phyloP scores from a whole-genome alignment of 2,797 vertebrate genomes.

The Centroberyx gerrardi region DNA sequence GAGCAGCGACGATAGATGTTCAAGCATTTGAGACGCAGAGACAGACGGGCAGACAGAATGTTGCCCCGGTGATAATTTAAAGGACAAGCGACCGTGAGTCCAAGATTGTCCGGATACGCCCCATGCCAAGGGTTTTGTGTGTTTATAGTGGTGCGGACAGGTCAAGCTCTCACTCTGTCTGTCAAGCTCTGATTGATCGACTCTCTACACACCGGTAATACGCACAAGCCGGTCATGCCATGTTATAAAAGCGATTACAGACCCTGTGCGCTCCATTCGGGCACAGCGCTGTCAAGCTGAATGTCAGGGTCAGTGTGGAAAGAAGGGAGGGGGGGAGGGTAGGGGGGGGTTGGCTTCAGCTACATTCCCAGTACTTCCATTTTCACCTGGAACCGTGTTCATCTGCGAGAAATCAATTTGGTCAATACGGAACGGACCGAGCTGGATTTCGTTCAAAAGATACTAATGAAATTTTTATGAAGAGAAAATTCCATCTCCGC shows the following conservation, averaged over 20 bases:
- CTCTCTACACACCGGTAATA: conserved; percentile 49
- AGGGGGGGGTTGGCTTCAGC: conserved; percentile 24
- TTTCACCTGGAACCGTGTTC: conserved; percentile 63
- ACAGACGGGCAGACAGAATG: conserved; percentile 27
- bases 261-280: conserved; percentile 37
- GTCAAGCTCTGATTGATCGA: conserved; percentile 53
- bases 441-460: conserved; percentile 68
- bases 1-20: conserved; percentile 23
- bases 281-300: conserved; percentile 37
- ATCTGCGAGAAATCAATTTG: conserved; percentile 71
- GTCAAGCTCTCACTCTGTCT: conserved; percentile 50
- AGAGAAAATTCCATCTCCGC: conserved; percentile 64
- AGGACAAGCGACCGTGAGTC: conserved; percentile 32
- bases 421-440: conserved; percentile 53
- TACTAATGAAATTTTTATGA: conserved; percentile 76
- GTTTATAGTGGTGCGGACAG: conserved; percentile 48
- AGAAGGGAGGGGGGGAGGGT: background rate
- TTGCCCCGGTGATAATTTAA: conserved; percentile 55
- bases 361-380: conserved; percentile 45
- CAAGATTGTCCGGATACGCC: conserved; percentile 31
- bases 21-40: conserved; percentile 25
- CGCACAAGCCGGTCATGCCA: conserved; percentile 41
- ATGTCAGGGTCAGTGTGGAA: conserved; percentile 68
- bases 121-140: conserved; percentile 29
- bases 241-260: conserved; percentile 49